phyloP scores from a whole-genome alignment of 1,140 invertebrate genomes.

The Amphibalanus amphitrite region DNA sequence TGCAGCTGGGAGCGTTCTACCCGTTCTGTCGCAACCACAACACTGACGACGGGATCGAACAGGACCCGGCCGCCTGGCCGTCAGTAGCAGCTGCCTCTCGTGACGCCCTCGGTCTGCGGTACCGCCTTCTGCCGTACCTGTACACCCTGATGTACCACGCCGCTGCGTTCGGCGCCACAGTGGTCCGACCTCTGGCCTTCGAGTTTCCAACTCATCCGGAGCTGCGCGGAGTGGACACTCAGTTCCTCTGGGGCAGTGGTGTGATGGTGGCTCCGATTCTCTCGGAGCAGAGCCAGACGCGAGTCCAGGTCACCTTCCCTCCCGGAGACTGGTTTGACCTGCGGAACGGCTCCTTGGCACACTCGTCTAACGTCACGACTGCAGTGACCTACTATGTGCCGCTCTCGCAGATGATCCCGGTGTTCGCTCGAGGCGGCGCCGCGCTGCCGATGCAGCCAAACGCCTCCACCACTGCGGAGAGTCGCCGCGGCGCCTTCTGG shows the following conservation, averaged over 20 bases:
- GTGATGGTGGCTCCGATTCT: conserved; percentile 60
- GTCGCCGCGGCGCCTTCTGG: conserved; percentile 17
- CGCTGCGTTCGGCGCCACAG: conserved; percentile 7
- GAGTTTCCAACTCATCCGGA: conserved; percentile 9
- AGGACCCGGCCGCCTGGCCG: conserved; percentile 22
- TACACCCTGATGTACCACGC: conserved; percentile 31
- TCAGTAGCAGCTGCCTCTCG: conserved; percentile 19
- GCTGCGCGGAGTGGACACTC: conserved; percentile 38
- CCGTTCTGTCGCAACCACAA: conserved; percentile 31
- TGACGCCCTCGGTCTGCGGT: conserved; percentile 26
- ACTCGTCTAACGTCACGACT: conserved; percentile 1
- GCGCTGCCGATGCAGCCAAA: conserved; percentile 27
- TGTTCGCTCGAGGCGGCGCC: conserved; percentile 24
- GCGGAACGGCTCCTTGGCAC: conserved; percentile 10
- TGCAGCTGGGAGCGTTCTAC: conserved; percentile 68
- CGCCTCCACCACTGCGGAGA: conserved; percentile 22
- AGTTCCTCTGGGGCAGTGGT: conserved; percentile 59
- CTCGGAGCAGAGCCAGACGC: conserved; percentile 28
- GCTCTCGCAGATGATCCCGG: conserved; percentile 8
- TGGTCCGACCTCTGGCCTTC: conserved; percentile 11
- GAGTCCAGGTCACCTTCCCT: conserved; percentile 17
- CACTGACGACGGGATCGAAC: conserved; percentile 16
- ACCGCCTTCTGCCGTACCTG: conserved; percentile 31
- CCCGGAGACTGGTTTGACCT: conserved; percentile 20
- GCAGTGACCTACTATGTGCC: background rate